Evolutionary conservation across 1,140 invertebrate genomes (phyloP), one percentile per base, ranked within the genome.

Genomic region (Drosophila repleta): DNA sequence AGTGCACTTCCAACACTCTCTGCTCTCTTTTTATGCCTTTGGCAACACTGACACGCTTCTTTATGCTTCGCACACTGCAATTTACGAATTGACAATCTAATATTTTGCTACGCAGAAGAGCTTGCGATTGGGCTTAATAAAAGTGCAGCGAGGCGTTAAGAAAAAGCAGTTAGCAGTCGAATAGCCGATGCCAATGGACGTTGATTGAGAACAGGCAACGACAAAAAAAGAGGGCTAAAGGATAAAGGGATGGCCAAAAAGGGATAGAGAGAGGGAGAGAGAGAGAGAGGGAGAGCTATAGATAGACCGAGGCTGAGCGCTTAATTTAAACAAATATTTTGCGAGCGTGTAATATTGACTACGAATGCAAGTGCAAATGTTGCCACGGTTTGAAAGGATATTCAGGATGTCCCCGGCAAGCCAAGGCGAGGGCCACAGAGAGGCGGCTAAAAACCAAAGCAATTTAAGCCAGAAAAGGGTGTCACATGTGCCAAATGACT

Each of bases 341-440:
- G 80, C 60, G 62, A 76, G 77, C 70, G 69, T 90, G 75, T 84
- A 82, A 90, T 90, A 90, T 90, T 85, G 81, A 90, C 81, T 90
- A 90, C 79, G 83, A 90, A 90, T 76, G 81, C 87, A 87, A 79
- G 87, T 90, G 87, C 87, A 90, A 90, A 90, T 90, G 87, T 90
- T 90, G 87, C 87, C 87, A 90, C 87, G 87, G 78, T 74, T 82
- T 82, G 79, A 79, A 74, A 67, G 79, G 78, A 85, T 74, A 72
- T 49, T 49, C 53, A 65, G 56, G 58, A 29, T 55, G 58, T 29
- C 29, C 8, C 24, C 6, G 6, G 4, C 24, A 49, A 32, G 61
- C 55, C 35, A 46, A 55, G 39, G 41, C n/a, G 20, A 26, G 21
- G 29, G n/a, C 26, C 24, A 24, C 2, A 26, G 37, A 8, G 7